Base-by-base conservation (phyloP, 2,113 vertebrate species). In the Vombatus ursinus region DNA sequence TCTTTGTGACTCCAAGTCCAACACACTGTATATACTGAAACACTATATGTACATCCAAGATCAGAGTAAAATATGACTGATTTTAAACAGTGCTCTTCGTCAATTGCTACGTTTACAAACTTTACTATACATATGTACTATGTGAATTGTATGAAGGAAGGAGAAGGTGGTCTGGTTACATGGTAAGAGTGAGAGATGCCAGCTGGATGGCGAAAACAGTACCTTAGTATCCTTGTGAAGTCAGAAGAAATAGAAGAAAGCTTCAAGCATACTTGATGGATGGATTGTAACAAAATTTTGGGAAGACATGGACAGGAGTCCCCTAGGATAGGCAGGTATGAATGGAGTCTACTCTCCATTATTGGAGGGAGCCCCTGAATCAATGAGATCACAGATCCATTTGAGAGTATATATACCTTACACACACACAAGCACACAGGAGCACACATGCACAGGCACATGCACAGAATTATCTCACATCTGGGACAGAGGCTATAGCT, bases 1-100 rank as follows among this genome's bases (percentile, higher is more conserved):
- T 37, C 90, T 90, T 3, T 53, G 53, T 44, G 54, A 93, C 91
- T 92, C 44, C 90, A 91, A 96, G 97, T 61, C 50, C 90, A 68
- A 2, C 57, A 91, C 47, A 91, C 37, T 94, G 52, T 93, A 68
- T 31, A 68, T 14, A 37, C 28, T 68, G 31, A 0, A 68, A 3
- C 10, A 68, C 5, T 68, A 14, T 49, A 49, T 5, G 5, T 5
- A 68, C 31, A 68, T 28, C 31, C 10, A 68, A 68, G 31, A 37
- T 68, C 57, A 14, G 28, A 14, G 28, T 68, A 37, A 68, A 57
- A 57, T 7, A 57, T 57, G 26, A 57, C 9, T 28, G 8, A 57
- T 57, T 57, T 57, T 57, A 26, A 57, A 28, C 26, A 57, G 23
- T 57, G 9, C 54, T 28, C 54, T 57, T 57, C 12, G 16, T 77